Percentiles rank a stretch among this genome's conserved stretches.
phyloP scores from a whole-genome alignment of 2,113 vertebrate genomes.

The Budorcas taxicolor region DNA sequence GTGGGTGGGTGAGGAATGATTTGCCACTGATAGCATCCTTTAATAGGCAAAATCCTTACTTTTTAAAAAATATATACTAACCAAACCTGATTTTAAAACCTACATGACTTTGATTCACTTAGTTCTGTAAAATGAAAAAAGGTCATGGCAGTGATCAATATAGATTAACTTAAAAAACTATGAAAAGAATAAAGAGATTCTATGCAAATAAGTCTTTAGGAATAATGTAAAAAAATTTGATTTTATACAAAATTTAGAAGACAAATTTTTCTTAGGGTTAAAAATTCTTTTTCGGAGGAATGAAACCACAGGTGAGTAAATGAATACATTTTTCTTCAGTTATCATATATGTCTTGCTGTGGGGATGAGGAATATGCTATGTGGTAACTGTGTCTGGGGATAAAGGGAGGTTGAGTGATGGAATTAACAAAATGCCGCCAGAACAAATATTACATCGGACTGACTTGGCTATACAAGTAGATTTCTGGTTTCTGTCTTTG shows the following conservation, averaged over 20 bases:
- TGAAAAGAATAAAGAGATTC: background rate
- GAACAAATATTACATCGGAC: background rate
- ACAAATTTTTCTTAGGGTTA: background rate
- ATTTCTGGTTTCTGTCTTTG: slow-evolving; percentile 6
- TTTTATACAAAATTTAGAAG: background rate
- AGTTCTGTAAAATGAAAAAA: background rate
- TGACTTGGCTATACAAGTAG: background rate
- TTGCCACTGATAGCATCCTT: background rate
- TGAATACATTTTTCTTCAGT: background rate
- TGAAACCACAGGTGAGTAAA: background rate
- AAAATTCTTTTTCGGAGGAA: background rate
- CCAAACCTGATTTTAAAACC: slow-evolving; percentile 25
- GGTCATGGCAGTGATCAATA: background rate
- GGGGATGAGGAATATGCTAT: background rate
- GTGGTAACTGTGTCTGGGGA: background rate
- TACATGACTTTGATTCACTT: background rate
- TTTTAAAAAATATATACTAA: background rate
- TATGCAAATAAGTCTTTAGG: background rate
- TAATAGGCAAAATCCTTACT: background rate
- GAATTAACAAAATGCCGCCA: background rate
- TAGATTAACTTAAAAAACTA: background rate
- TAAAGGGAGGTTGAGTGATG: background rate
- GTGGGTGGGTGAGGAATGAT: background rate
- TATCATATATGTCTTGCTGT: background rate
- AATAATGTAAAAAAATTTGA: background rate